phyloP scores from a whole-genome alignment of 2,888 invertebrate genomes.

The Ichneumoninae sp. region DNA sequence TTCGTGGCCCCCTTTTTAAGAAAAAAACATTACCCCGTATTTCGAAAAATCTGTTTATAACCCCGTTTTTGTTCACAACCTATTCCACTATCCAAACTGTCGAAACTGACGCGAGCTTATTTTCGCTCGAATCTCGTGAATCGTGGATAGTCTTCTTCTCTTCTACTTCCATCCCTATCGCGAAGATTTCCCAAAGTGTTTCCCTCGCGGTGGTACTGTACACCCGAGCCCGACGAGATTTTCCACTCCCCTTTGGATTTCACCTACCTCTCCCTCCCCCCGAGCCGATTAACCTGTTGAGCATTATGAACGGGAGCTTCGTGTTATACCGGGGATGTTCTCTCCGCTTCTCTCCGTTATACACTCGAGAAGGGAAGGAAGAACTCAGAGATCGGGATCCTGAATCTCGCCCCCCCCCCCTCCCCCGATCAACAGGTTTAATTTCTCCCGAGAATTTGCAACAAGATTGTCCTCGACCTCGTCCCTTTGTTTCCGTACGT shows the following conservation, averaged over 20 bases:
- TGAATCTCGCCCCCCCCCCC: slow-evolving; percentile 63
- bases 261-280: slow-evolving; percentile 16
- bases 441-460: slow-evolving; percentile 30
- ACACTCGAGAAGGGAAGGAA: slow-evolving; percentile 23
- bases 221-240: not conserved
- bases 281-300: slow-evolving; percentile 75
- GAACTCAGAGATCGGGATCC: slow-evolving; percentile 68
- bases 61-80: no score
- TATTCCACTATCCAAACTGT: not conserved
- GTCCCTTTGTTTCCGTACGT: not conserved
- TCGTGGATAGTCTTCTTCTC: not conserved
- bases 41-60: not conserved
- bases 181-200: slow-evolving; percentile 44
- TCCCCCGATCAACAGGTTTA: slow-evolving; percentile 73
- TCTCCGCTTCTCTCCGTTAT: slow-evolving; percentile 51
- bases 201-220: slow-evolving; percentile 1
- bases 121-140: not conserved
- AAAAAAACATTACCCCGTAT: no score
- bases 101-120: not conserved
- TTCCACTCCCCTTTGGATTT: slow-evolving; percentile 23
- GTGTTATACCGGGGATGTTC: slow-evolving; percentile 46
- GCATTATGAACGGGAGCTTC: slow-evolving; percentile 69
- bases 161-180: not conserved
- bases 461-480: slow-evolving; percentile 6
- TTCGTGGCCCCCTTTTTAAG: no score